Evolutionary conservation across 2,797 vertebrate species (phyloP).

Genomic region (Heliangelus exortis): DNA sequence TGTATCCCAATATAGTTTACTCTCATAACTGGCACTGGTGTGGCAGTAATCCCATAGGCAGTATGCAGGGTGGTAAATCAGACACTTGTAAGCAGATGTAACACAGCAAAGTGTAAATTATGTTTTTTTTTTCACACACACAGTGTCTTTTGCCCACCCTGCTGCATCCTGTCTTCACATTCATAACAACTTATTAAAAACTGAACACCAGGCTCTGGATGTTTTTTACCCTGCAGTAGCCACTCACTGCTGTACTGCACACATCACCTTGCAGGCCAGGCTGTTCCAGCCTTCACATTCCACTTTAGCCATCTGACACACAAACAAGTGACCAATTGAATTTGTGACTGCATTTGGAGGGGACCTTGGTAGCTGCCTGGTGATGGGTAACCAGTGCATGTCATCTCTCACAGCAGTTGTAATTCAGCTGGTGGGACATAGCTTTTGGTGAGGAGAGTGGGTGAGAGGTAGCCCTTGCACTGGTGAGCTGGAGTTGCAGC

Average conservation of each 20-base stretch:
- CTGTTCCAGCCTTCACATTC: not conserved
- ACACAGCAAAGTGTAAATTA: not conserved
- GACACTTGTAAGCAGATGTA: not conserved
- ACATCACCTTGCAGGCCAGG: not conserved
- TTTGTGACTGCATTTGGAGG: not conserved
- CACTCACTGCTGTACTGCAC: not conserved
- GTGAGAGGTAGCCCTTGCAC: not conserved
- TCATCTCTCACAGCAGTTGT: not conserved
- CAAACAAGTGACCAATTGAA: not conserved
- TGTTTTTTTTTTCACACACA: not conserved
- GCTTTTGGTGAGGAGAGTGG: not conserved
- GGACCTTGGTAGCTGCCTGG: not conserved
- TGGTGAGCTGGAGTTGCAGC: not conserved
- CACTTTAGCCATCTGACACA: not conserved
- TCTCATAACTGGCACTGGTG: not conserved
- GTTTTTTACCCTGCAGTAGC: not conserved
- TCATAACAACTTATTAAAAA: not conserved
- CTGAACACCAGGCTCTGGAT: not conserved
- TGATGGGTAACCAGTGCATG: not conserved
- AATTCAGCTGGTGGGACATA: not conserved
- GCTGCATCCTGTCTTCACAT: not conserved
- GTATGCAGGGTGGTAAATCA: not conserved
- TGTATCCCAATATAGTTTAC: not conserved
- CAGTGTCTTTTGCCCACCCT: not conserved
- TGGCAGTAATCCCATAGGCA: not conserved